Base-by-base conservation (phyloP, 2,113 vertebrate genomes). In the Sturnira hondurensis region DNA sequence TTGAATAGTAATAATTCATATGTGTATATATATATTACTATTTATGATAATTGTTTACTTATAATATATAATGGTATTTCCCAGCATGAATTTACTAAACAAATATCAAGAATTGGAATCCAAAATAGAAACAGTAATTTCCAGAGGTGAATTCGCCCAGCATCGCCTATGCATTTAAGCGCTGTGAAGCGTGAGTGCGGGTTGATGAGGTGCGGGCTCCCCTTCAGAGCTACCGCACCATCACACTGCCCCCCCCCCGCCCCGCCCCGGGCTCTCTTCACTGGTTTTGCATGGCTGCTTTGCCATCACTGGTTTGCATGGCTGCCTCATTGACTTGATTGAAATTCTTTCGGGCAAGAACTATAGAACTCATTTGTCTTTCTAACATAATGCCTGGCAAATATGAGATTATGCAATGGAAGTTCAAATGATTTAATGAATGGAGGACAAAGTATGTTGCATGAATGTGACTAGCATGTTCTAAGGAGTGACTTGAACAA, bases 211-310 rank as follows among this genome's bases (percentile, higher is more conserved):
- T 0, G 1, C 45, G 4, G 1, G 14, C 4, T 41, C 26, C 56
- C n/a, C 3, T 10, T 33, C 4, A 20, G 9, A 0, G 41, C 24
- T 4, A 56, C 36, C 0, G 0, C 16, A 4, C 19, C 54, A 33
- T 10, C n/a, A 1, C 3, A 1, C n/a, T 4, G 52, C 74, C 31
- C 5, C 8, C 22, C n/a, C n/a, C n/a, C n/a, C n/a, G n/a, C n/a
- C n/a, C n/a, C n/a, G n/a, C n/a, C n/a, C 41, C 22, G 22, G 10
- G 52, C 76, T 63, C 52, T 65, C 70, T 38, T n/a, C n/a, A n/a
- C n/a, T n/a, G n/a, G n/a, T n/a, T n/a, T 63, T 54, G 5, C 5
- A 16, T n/a, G n/a, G n/a, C n/a, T n/a, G 31, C 14, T 63, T 74
- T 36, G 7, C 16, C 31, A 43, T 36, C 14, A 17, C n/a, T 22